Evolutionary conservation across 2,797 vertebrate genomes (phyloP), one percentile per base, ranked within the genome.

Genomic region (Intellagama lesueurii): DNA sequence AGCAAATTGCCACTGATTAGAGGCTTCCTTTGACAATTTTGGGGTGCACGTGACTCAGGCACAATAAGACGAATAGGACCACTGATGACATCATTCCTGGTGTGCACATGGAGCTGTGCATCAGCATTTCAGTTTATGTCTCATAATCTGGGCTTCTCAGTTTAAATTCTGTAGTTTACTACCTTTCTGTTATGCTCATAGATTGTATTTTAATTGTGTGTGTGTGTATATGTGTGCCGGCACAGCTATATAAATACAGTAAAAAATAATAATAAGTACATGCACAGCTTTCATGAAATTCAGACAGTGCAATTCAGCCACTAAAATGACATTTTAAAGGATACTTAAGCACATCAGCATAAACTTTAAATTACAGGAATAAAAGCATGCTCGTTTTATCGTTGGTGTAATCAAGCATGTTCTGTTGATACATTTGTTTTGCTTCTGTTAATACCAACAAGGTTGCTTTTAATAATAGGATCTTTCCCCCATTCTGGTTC

Each of bases 351-450:
- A 80, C 17, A 32, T 64, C 28, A 64, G 70, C 72, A 73, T 60
- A 66, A 52, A 49, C 16, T 16, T 28, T 44, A 70, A 73, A 88
- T 91, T 35, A 30, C 16, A 52, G 26, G 32, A 73, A 32, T 17
- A 32, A 68, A 26, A 75, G 19, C 26, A 32, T 35, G 60, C 83
- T 92, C 1, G 88, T 94, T 35, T 92, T 92, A 91, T 94, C 84
- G 92, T 80, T 92, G 8, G 80, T 90, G 68, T 85, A 88, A 83
- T n/a, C 75, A 22, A 91, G 4, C 81, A 52, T 12, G 11, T 84
- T 92, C 89, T 66, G 87, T 88, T 64, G 2, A 87, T 90, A 5
- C 5, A 72, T 80, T 80, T 69, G 24, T 69, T 79, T 88, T 84
- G 17, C 24, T 87, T 84, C 73, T 56, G 24, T 90, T 90, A 87